phyloP scores from a whole-genome alignment of 1,140 invertebrate species.

The Listronotus bonariensis region DNA sequence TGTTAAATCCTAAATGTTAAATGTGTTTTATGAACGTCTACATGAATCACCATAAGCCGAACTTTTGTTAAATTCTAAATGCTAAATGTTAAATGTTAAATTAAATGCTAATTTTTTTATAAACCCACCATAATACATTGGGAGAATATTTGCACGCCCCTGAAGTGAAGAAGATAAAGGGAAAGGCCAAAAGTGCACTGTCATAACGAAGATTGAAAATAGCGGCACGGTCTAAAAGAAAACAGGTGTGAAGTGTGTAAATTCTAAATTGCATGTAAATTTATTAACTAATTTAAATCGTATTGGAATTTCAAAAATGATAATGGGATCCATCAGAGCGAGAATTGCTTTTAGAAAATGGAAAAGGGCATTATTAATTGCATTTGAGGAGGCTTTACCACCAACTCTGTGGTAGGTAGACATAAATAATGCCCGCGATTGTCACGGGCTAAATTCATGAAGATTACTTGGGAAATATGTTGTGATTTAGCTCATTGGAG shows the following conservation, averaged over 20 bases:
- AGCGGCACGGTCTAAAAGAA: slow-evolving; percentile 36
- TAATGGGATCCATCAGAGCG: slow-evolving; percentile 35
- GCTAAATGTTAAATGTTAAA: too few relatives aligned
- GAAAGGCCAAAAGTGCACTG: slow-evolving; percentile 35
- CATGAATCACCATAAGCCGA: too few relatives aligned
- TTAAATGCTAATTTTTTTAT: too few relatives aligned
- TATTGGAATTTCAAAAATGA: slow-evolving; percentile 41
- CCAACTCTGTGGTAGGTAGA: slow-evolving; percentile 36
- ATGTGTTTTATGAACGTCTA: too few relatives aligned
- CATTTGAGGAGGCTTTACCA: slow-evolving; percentile 28
- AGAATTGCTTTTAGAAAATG: slow-evolving; percentile 36
- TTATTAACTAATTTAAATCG: slow-evolving; percentile 41
- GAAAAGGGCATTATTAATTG: slow-evolving; percentile 39
- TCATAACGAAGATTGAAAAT: slow-evolving; percentile 39
- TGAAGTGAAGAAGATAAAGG: slow-evolving; percentile 29
- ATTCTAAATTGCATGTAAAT: slow-evolving; percentile 42
- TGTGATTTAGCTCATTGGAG: slow-evolving; percentile 1
- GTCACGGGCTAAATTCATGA: slow-evolving; percentile 35
- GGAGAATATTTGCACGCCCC: slow-evolving; percentile 8
- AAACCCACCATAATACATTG: too few relatives aligned
- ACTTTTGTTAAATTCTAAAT: too few relatives aligned
- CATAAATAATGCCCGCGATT: slow-evolving; percentile 35
- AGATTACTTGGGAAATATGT: slow-evolving; percentile 13
- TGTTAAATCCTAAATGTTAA: too few relatives aligned
- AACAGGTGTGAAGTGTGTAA: slow-evolving; percentile 41